Base-by-base conservation (phyloP, 1,140 invertebrate genomes). In the Augochlora pura region DNA sequence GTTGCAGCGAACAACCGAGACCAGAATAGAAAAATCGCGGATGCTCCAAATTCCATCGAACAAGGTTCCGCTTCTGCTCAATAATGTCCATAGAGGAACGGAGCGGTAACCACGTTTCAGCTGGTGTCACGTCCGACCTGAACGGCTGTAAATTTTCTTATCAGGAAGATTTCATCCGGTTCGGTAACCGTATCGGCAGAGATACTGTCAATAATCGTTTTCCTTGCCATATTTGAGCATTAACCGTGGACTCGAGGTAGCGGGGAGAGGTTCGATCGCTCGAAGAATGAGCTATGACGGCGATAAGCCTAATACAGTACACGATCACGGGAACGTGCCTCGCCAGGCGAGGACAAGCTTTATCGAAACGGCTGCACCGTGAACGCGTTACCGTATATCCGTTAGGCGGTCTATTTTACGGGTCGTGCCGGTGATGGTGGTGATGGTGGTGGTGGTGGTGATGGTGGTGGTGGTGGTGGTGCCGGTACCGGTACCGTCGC, bases 311-410 rank as follows among this genome's bases (percentile, higher is more conserved):
- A 67, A 59, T 54, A 27, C 49, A 54, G 49, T 59, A 21, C 27
- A 57, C 32, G 38, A 57, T 59, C 23, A 25, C 64, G 64, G 39
- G 39, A 66, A 66, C 64, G 64, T 66, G 64, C 64, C 39, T 16
- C 39, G 23, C n/a, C 39, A 21, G 64, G n/a, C 39, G 64, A 25
- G 64, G 39, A 46, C 64, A 66, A 66, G 64, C 64, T 66, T 66
- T 66, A 66, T 66, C 64, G 64, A n/a, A 46, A 23, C n/a, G 39
- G 39, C 39, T 6, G n/a, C 38, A 12, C 1, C 21, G 63, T 7
- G 64, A 46, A 46, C 64, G 64, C 64, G 64, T 67, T 65, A 25
- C 32, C 49, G 73, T 57, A 75, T 57, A 65, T 57, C 32, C 72
- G 32, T 16, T 27, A 23, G 23, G 10, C 49, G 38, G 10, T 67